Percentiles rank a stretch among this genome's conserved stretches.
phyloP scores from a whole-genome alignment of 2,888 invertebrate species.

The Nipponacmea schrenckii region DNA sequence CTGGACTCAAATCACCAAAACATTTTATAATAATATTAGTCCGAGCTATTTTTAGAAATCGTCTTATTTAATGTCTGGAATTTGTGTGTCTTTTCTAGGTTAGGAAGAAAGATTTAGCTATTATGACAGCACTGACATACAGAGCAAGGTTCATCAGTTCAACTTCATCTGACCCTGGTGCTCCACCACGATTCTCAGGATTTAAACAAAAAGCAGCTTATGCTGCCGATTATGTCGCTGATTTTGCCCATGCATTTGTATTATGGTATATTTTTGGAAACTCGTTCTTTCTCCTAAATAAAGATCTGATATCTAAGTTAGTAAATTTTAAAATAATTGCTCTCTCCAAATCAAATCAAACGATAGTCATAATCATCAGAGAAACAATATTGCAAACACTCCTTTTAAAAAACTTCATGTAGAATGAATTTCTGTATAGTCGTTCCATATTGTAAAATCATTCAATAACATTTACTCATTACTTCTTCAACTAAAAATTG shows the following conservation, averaged over 20 bases:
- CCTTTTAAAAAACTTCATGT: not conserved
- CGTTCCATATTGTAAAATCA: too few species aligned
- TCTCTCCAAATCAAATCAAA: too few species aligned
- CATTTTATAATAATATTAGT: too few species aligned
- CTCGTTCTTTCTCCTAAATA: conserved; percentile 79
- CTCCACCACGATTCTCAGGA: conserved; percentile 39
- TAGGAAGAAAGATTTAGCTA: conserved; percentile 73
- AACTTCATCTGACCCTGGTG: conserved; percentile 22
- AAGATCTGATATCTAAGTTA: conserved; percentile 71
- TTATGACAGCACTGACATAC: conserved; percentile 82
- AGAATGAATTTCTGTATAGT: too few species aligned
- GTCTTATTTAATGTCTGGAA: not conserved
- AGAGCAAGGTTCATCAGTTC: conserved; percentile 68
- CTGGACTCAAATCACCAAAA: too few species aligned
- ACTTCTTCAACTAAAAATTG: too few species aligned
- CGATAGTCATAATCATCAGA: not conserved
- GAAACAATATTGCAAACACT: not conserved
- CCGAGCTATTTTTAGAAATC: too few species aligned
- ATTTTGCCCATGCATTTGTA: conserved; percentile 73
- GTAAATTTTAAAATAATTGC: too few species aligned
- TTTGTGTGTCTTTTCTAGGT: conserved; percentile 39
- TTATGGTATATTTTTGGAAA: conserved; percentile 73
- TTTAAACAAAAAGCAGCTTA: conserved; percentile 70
- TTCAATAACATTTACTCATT: too few species aligned
- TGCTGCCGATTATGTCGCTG: conserved; percentile 72